Conservation (phyloP, 2,797 vertebrate species). For the Hozukius guyotensis region DNA sequence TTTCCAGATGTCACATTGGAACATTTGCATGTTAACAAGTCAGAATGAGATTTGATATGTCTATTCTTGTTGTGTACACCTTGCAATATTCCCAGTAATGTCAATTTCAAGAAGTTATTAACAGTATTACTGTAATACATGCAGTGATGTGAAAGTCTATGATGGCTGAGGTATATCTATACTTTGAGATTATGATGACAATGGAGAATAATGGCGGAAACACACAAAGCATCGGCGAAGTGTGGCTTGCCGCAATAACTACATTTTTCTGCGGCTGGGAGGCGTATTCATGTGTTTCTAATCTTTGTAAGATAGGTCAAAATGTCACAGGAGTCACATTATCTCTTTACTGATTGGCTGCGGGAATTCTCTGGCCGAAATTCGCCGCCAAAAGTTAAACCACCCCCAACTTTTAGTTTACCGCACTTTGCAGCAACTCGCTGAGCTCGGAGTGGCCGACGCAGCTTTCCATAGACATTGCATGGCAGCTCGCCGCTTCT, state of each 20-base stretch:
- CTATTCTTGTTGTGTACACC: neutral
- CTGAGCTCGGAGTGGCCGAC: neutral
- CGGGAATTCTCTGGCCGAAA: neutral
- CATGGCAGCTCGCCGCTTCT: neutral
- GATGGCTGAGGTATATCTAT: neutral
- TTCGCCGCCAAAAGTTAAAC: neutral
- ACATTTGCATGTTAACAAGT: neutral
- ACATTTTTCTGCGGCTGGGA: no score
- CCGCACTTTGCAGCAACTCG: neutral
- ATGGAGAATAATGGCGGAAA: neutral
- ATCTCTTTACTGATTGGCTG: neutral
- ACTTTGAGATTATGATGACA: conserved; percentile 24
- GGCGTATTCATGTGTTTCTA: no score
- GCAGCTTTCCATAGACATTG: neutral
- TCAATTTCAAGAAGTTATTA: conserved; percentile 4
- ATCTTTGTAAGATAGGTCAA: no score
- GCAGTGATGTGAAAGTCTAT: neutral
- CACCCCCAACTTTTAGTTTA: neutral
- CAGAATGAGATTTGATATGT: neutral
- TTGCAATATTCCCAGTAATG: neutral
- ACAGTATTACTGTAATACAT: neutral
- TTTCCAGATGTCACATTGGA: neutral
- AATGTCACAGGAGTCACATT: neutral
- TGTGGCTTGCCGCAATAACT: neutral
- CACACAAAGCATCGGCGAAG: neutral